Base-by-base conservation (phyloP, 1,140 invertebrate genomes). In the Lepidurus arcticus region DNA sequence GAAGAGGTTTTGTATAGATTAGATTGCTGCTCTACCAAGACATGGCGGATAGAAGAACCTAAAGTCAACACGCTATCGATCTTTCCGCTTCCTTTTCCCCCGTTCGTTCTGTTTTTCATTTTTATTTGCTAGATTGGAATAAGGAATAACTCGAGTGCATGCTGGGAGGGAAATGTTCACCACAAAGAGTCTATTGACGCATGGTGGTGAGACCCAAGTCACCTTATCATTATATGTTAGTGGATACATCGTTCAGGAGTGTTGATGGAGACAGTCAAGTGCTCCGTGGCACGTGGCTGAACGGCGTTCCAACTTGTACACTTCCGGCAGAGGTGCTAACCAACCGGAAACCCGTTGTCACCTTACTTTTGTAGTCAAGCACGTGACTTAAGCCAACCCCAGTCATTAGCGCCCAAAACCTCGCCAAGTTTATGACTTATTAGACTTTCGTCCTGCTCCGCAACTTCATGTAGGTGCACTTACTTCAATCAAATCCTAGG, bases 301-400 rank as follows among this genome's bases (percentile, higher is more conserved):
- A 21, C 53, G 53, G 8, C 53, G 53, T 9, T 65, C 53, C 53
- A 65, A 65, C 53, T 65, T 65, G 53, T 65, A 65, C 53, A 65
- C 53, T 65, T 65, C 53, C 53, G 53, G 53, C 53, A 3, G 16
- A 65, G 53, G 53, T 65, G 53, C n/a, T 65, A 65, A 65, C 53
- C 53, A 65, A 65, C 53, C 53, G 53, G 53, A 65, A 65, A 65
- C 53, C 53, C 53, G 53, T 65, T 65, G 53, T 16, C 53, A 65
- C 16, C 53, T 65, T 65, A 47, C 45, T 47, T 16, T 65, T 65
- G n/a, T 65, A 65, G 53, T 65, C 53, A 65, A 65, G 53, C 53
- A 65, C 53, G 53, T 65, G 53, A 65, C 53, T 65, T 65, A 65
- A 65, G 5, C 53, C 53, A 34, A 34, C 21, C 53, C 53, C 1